Percentiles rank a stretch among this genome's conserved stretches.
phyloP scores from a whole-genome alignment of 2,797 vertebrate genomes.

The Poecilia wingei region DNA sequence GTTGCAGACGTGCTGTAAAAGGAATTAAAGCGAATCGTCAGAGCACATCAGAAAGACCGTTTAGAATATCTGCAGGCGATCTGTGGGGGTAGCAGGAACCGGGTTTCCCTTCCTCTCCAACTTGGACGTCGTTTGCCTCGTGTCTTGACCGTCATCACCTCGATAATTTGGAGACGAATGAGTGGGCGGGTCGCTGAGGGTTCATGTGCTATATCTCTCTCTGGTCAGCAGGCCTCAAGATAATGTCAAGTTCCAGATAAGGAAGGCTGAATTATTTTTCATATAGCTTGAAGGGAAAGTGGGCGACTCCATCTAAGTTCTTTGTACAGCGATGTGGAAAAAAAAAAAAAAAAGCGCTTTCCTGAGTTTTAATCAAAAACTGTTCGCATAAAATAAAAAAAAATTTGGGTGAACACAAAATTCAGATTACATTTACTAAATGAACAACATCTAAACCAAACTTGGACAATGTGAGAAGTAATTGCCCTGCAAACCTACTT shows the following conservation, averaged over 20 bases:
- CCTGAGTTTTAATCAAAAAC: not conserved
- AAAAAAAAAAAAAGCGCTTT: no score
- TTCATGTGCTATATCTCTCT: constrained; percentile 23
- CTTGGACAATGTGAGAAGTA: not conserved
- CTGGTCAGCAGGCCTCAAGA: constrained; percentile 21
- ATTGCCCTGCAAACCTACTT: not conserved
- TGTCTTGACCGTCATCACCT: constrained; percentile 52
- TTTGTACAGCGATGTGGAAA: not conserved
- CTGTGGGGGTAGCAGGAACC: constrained; percentile 25
- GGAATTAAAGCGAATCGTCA: constrained; percentile 46
- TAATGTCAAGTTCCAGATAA: constrained; percentile 9
- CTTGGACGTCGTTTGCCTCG: constrained; percentile 19
- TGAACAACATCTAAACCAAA: not conserved
- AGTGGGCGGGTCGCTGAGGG: constrained; percentile 2
- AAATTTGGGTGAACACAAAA: not conserved
- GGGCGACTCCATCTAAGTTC: not conserved
- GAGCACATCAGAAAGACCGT: constrained; percentile 40
- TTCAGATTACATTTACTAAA: not conserved
- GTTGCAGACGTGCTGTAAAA: constrained; percentile 26
- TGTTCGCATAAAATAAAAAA: not conserved
- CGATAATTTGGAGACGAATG: constrained; percentile 38
- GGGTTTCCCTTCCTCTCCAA: constrained; percentile 8
- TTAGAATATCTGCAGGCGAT: constrained; percentile 22
- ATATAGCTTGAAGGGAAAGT: not conserved
- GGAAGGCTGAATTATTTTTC: constrained; percentile 8